phyloP scores from a whole-genome alignment of 2,888 invertebrate genomes.

The Micoletzkya japonica region DNA sequence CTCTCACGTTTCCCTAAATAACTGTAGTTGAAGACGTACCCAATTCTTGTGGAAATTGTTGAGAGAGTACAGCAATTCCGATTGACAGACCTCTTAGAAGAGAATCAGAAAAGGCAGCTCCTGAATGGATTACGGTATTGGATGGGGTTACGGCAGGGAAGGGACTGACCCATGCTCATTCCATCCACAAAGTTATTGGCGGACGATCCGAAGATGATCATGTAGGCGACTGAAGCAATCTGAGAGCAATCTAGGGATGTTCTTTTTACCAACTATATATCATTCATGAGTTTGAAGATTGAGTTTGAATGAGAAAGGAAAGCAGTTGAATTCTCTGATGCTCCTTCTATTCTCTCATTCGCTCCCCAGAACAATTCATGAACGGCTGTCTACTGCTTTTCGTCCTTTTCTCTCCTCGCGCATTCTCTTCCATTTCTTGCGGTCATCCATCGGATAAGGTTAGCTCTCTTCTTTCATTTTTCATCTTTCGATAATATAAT shows the following conservation, averaged over 20 bases:
- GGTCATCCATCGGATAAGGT: no score
- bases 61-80: constrained; percentile 59
- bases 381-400: no score
- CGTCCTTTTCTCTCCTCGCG: no score
- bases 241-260: no score
- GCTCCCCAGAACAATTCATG: no score
- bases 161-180: constrained; percentile 53
- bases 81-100: constrained; percentile 54
- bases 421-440: no score
- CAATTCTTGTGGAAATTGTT: constrained; percentile 61
- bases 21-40: constrained; percentile 29
- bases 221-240: constrained; percentile 58
- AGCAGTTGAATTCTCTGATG: not conserved
- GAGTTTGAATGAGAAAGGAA: not conserved
- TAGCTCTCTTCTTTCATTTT: no score
- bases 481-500: no score
- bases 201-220: constrained; percentile 59
- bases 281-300: not conserved
- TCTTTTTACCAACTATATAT: no score
- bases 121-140: constrained; percentile 14
- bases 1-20: not conserved
- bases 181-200: constrained; percentile 62
- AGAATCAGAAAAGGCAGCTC: constrained; percentile 59
- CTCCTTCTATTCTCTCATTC: not conserved
- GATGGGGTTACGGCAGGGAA: not conserved